A percentile compares a stretch with the other conserved stretches of the same genome.
Evolutionary conservation across 2,113 vertebrate genomes (phyloP).

Genomic region (Daubentonia madagascariensis): DNA sequence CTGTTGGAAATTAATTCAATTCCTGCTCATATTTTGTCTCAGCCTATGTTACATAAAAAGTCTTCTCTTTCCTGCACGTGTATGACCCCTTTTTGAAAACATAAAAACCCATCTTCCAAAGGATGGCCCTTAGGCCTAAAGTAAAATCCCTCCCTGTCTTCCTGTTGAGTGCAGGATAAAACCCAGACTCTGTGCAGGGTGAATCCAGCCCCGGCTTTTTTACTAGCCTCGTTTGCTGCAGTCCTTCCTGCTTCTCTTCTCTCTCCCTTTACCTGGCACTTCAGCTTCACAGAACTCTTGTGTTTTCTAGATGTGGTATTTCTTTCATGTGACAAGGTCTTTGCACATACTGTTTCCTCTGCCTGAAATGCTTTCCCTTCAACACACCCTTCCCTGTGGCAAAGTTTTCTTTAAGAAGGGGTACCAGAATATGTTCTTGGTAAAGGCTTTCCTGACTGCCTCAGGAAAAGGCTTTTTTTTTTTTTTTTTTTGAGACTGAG

Average conservation of each 20-base stretch:
- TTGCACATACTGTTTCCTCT: not conserved
- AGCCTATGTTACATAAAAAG: not conserved
- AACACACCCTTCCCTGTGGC: not conserved
- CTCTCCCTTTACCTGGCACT: not conserved
- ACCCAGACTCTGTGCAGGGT: not conserved
- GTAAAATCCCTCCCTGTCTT: not conserved
- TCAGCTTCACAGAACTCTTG: not conserved
- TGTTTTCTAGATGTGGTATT: not conserved
- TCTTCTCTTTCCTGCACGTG: not conserved
- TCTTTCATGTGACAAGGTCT: not conserved
- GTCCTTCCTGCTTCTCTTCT: not conserved
- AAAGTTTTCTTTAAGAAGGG: not conserved
- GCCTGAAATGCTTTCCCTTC: not conserved
- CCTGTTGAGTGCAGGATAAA: not conserved
- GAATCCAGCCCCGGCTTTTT: not conserved
- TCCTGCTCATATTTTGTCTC: not conserved
- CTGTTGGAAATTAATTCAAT: slow-evolving; percentile 13
- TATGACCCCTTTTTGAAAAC: not conserved
- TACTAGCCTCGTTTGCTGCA: not conserved
- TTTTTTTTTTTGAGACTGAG: too few relatives aligned
- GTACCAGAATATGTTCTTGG: not conserved
- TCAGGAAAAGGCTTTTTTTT: not conserved
- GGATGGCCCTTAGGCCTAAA: not conserved
- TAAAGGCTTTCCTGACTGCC: not conserved
- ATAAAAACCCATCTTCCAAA: not conserved